Evolutionary conservation across 1,140 invertebrate species (phyloP), one percentile per base, ranked within the genome.

Genomic region (Drosophila neocordata): DNA sequence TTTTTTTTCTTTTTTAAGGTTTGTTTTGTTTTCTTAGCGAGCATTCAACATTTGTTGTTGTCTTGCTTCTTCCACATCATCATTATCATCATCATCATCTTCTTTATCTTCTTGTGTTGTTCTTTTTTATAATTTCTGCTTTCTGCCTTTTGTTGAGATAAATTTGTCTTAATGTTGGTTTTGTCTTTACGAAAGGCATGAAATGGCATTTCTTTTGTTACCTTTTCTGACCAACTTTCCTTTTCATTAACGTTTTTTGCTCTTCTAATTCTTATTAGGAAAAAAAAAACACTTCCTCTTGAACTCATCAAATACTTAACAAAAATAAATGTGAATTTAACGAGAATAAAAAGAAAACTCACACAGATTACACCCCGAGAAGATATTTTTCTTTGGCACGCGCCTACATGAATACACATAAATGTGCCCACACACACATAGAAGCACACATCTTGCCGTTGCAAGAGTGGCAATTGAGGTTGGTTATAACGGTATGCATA

Each of bases 181-280:
- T 61, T 73, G 71, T 59, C 58, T 59, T 58, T 73, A 56, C 9
- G 58, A 27, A 57, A 55, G 61, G 41, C 68, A 74, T 74, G 71
- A 74, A 74, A 65, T 68, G 71, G 72, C 72, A 57, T 55, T 77
- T 76, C 76, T 69, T 75, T 64, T 63, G 38, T 64, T 60, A 4
- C 0, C 13, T 56, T 9, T 18, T 61, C 73, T 76, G 73, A 77
- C 72, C 72, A 75, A 75, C 73, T 76, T 76, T 76, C 73, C 73
- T 77, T 76, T 75, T 76, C 72, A 76, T 76, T 76, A 76, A 69
- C 66, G 65, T 37, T 64, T 60, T 31, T 55, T 51, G 75, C 69
- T 48, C 41, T 48, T 18, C 15, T 48, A 48, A 8, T 48, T 41
- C 38, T 69, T 60, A 61, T 55, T 13, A 52, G 55, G n/a, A n/a